Evolutionary conservation across 2,113 vertebrate species (phyloP), one percentile per base, ranked within the genome.

Genomic region (Orientallactaga bullata): DNA sequence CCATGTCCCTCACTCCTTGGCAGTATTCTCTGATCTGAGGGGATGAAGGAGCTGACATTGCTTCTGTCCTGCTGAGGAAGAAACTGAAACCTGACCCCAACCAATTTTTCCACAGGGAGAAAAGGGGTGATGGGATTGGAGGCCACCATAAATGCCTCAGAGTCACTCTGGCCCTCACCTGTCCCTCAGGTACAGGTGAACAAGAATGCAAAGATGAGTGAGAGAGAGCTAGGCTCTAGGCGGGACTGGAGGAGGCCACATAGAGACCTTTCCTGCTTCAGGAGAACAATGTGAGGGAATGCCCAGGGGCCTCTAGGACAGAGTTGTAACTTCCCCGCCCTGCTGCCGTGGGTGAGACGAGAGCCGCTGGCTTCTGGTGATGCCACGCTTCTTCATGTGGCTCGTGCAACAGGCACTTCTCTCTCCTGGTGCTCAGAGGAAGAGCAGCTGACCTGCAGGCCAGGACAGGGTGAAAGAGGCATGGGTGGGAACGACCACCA

Each of bases 151-250:
- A 0, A 21, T 15, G 17, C 37, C 26, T 12, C 42, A 63, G 72
- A 7, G 55, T 69, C 23, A 6, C 13, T 24, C 37, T 15, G 4
- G 0, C 3, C 28, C 37, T 20, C 4, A 0, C 3, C 28, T 2
- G 24, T 39, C 37, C 17, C 32, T 42, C 7, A 32, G 1, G 1
- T 10, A 61, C 26, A n/a, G 72, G 39, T 6, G 39, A n/a, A 55
- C 55, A 55, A 13, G 55, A 55, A 16, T 55, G 55, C 55, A 55
- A 55, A 16, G 55, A 55, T 7, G 55, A 55, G 55, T 16, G 15
- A 55, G 55, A 55, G 55, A 55, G 55, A 7, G 12, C 55, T 55
- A 11, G 55, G 55, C 55, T 55, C 55, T 16, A 55, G 55, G 9
- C 10, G 26, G 72, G 73, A 10, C 4, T 6, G 13, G 35, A 18